Conservation (phyloP, 2,113 vertebrate genomes). For the Cavia aperea region DNA sequence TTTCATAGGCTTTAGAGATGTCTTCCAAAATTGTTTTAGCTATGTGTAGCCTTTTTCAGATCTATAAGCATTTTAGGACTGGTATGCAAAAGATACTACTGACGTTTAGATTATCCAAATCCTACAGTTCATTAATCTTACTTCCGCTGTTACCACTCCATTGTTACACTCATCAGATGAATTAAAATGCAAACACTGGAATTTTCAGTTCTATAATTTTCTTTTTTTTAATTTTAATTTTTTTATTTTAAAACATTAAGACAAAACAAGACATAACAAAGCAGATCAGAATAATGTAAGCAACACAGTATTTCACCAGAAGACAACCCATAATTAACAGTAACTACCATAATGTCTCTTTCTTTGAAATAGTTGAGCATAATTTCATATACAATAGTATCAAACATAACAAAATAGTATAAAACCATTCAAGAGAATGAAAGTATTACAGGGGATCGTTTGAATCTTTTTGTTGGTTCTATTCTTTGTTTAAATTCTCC, state of each 20-base stretch:
- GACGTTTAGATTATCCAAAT: neutral
- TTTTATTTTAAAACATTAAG: too few relatives aligned
- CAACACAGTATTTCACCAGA: too few relatives aligned
- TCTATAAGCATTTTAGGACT: neutral
- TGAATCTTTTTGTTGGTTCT: neutral
- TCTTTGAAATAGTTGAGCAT: too few relatives aligned
- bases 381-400: too few relatives aligned
- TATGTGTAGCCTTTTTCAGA: neutral
- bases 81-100: neutral
- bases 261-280: too few relatives aligned
- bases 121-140: neutral
- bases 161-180: neutral
- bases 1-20: neutral
- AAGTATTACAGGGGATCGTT: too few relatives aligned
- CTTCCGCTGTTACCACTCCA: neutral
- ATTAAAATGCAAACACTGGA: neutral
- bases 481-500: neutral
- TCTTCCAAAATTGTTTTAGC: neutral
- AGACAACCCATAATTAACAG: too few relatives aligned
- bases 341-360: too few relatives aligned
- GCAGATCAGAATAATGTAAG: too few relatives aligned
- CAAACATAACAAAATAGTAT: too few relatives aligned
- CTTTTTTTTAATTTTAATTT: too few relatives aligned
- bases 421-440: too few relatives aligned
- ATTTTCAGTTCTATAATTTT: neutral